Conservation (phyloP, 2,797 vertebrate genomes). For the Echiichthys vipera region DNA sequence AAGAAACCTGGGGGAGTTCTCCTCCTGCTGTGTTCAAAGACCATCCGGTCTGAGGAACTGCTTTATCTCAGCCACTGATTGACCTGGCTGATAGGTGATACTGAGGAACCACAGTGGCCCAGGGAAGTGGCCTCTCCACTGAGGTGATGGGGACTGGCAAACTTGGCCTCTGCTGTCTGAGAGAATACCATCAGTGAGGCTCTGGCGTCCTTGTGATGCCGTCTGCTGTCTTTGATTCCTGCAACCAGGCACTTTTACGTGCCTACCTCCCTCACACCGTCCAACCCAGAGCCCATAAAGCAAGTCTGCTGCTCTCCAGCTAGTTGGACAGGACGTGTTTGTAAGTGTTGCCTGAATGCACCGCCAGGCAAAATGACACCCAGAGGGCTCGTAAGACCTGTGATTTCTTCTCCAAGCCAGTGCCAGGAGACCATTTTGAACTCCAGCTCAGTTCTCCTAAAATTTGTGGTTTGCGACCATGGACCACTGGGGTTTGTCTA, state of each 20-base stretch:
- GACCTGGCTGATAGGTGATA: conserved; percentile 91
- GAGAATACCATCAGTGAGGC: conserved; percentile 62
- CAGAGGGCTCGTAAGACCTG: conserved; percentile 75
- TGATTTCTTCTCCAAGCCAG: conserved; percentile 68
- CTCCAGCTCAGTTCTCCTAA: conserved; percentile 68
- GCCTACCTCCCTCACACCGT: conserved; percentile 84
- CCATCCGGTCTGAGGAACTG: conserved; percentile 87
- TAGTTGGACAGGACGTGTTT: conserved; percentile 79
- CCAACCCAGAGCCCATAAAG: conserved; percentile 80
- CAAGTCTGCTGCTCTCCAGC: conserved; percentile 68
- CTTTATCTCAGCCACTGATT: conserved; percentile 93
- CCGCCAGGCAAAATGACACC: conserved; percentile 76
- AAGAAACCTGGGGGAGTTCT: conserved; percentile 86
- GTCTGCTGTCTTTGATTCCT: conserved; percentile 74
- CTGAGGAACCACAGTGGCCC: conserved; percentile 87
- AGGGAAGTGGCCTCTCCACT: conserved; percentile 81
- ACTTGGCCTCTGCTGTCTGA: conserved; percentile 81
- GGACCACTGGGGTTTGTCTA: conserved; percentile 56
- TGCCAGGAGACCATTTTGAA: conserved; percentile 67
- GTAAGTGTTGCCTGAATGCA: conserved; percentile 81
- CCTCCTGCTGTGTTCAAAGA: conserved; percentile 89
- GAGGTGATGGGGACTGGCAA: conserved; percentile 75
- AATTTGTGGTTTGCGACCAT: conserved; percentile 69
- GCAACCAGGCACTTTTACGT: conserved; percentile 72
- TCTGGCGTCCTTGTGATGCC: conserved; percentile 72